Evolutionary conservation across 2,113 vertebrate genomes (phyloP).

Genomic region (Melanostigma gelatinosum): DNA sequence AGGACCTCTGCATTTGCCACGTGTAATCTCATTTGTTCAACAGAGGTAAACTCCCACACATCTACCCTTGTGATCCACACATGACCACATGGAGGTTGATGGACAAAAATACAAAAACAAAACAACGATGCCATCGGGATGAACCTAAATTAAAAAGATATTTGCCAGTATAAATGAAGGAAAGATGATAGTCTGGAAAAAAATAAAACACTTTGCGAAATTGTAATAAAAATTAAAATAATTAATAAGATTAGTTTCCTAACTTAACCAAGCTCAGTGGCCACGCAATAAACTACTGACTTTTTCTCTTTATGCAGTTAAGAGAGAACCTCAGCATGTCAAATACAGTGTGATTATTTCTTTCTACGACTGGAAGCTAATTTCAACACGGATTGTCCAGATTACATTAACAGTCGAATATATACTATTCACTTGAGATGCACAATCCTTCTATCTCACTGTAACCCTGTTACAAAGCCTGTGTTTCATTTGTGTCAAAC

Average conservation of each 20-base stretch:
- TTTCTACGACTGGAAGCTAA: not conserved
- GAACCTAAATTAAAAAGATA: conserved; percentile 47
- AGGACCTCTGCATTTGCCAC: conserved; percentile 64
- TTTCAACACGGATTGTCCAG: not conserved
- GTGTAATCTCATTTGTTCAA: conserved; percentile 63
- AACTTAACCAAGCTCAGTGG: conserved; percentile 31
- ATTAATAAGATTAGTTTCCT: conserved; percentile 44
- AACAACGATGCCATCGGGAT: not conserved
- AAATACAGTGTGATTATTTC: conserved; percentile 1
- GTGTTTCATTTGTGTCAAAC: not conserved
- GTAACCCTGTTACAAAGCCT: not conserved
- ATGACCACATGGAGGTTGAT: conserved; percentile 51
- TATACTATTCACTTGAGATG: not conserved
- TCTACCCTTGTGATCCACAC: conserved; percentile 41
- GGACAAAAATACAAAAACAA: conserved; percentile 28
- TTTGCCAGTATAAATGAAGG: conserved; percentile 31
- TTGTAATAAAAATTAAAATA: conserved; percentile 60
- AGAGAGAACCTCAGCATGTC: conserved; percentile 7
- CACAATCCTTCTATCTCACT: not conserved
- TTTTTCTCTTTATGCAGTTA: conserved; percentile 27
- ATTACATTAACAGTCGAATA: not conserved
- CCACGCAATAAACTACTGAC: conserved; percentile 41
- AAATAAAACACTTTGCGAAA: conserved; percentile 33
- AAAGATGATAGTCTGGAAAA: conserved; percentile 31
- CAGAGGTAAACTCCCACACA: conserved; percentile 48